Base-by-base conservation (phyloP, 2,113 vertebrate genomes). In the Upupa epops region DNA sequence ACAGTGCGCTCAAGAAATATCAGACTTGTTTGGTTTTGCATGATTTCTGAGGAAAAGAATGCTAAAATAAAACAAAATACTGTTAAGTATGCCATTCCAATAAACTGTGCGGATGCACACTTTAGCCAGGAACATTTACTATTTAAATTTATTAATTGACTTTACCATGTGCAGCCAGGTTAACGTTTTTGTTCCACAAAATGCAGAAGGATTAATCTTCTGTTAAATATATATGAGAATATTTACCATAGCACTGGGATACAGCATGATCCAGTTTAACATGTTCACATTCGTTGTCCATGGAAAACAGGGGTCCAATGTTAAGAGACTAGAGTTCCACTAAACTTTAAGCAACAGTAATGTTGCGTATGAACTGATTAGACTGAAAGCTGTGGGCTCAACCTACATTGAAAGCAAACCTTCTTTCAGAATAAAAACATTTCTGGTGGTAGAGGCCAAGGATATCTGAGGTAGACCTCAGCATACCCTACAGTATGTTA, bases 11-110 rank as follows among this genome's bases (percentile, higher is more conserved):
- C 49, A 81, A 81, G 80, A 93, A 86, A 37, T 28, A 86, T 13
- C 40, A 56, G 18, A 76, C 13, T 74, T 75, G 17, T 56, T 60
- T 54, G 49, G 31, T 59, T 87, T 71, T 81, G 11, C 40, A 28
- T 59, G 40, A 87, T 60, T 77, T 80, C 49, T 34, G 29, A 84
- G 36, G 55, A 52, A 94, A 85, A 72, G 45, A 66, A 93, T 36
- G 63, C 34, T 76, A 71, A 94, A 94, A 91, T 81, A 76, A 74
- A 86, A 86, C 42, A 61, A 3, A 80, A 71, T 70, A 85, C 9
- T 89, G 15, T n/a, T 49, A 78, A 91, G 70, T 54, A 78, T 13
- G 36, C 1, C 2, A 69, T 78, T 92, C 82, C 59, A 69, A 12
- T 61, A 78, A 81, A 73, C 29, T 48, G 71, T 17, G 3, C 48